A percentile compares a stretch with the other conserved stretches of the same genome.
Conservation (phyloP, 2,888 invertebrate species). For the Polylopha cassiicola region DNA sequence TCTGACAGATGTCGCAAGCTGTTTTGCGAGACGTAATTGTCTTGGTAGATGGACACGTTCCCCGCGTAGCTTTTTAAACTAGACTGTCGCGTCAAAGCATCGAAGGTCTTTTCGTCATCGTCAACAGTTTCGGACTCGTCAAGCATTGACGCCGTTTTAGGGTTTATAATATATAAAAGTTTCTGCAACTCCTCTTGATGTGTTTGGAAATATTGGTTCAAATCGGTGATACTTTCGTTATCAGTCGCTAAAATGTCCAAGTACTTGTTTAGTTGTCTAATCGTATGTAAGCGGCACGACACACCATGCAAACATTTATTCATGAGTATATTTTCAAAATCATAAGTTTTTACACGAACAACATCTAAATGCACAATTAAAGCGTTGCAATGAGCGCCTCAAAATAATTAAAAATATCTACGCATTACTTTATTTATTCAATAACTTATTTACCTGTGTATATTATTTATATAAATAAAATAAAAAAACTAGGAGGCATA, state of each 20-base stretch:
- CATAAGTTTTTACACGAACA: slow-evolving; percentile 21
- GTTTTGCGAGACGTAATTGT: slow-evolving; percentile 51
- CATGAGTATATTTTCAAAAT: slow-evolving; percentile 49
- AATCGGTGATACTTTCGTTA: slow-evolving; percentile 59
- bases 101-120: slow-evolving; percentile 57
- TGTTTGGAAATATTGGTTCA: slow-evolving; percentile 59
- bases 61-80: slow-evolving; percentile 55
- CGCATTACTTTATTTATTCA: too few relatives aligned
- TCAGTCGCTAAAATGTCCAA: slow-evolving; percentile 78
- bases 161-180: slow-evolving; percentile 56
- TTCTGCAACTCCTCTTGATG: slow-evolving; percentile 65
- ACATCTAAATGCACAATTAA: slow-evolving; percentile 25
- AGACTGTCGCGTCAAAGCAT: slow-evolving; percentile 44
- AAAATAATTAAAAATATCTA: neutral
- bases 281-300: slow-evolving; percentile 50
- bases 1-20: slow-evolving; percentile 61
- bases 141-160: slow-evolving; percentile 53
- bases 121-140: slow-evolving; percentile 58
- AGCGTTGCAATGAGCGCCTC: slow-evolving; percentile 22
- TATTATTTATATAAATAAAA: too few relatives aligned
- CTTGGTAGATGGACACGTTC: slow-evolving; percentile 57
- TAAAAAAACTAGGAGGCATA: too few relatives aligned
- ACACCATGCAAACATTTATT: slow-evolving; percentile 71
- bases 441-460: too few relatives aligned
- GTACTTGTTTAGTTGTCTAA: slow-evolving; percentile 75